These are phyloP conservation scores for Heliothis subflexa DNA, from an alignment of 1,140 invertebrate species.

Conservation along the genomic window DNA sequence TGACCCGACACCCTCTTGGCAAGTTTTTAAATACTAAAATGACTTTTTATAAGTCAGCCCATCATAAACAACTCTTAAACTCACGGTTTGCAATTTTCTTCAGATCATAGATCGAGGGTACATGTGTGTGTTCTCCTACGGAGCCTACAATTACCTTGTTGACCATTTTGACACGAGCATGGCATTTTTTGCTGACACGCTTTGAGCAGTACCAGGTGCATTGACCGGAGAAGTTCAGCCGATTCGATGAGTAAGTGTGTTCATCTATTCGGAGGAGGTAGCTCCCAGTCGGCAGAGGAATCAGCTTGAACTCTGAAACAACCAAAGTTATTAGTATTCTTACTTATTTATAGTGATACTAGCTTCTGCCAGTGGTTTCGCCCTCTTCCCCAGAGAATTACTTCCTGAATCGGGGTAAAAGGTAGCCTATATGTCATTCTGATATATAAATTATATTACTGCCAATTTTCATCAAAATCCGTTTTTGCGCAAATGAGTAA, in stretches of 20 bases:
- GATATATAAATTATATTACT: too few species aligned
- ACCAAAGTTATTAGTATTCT: too few species aligned
- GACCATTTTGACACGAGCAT: slow-evolving; percentile 61
- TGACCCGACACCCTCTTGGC: too few species aligned
- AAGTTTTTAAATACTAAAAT: background rate
- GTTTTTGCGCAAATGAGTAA: too few species aligned
- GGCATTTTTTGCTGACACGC: slow-evolving; percentile 67
- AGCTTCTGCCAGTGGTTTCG: too few species aligned
- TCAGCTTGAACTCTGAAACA: slow-evolving; percentile 43
- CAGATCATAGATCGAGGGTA: background rate
- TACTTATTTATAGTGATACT: too few species aligned
- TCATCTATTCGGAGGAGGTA: slow-evolving; percentile 36
- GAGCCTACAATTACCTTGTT: slow-evolving; percentile 47
- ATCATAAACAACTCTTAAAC: background rate
- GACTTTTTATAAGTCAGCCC: background rate
- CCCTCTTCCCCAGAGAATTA: too few species aligned
- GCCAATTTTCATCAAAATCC: too few species aligned
- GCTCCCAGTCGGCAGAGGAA: slow-evolving; percentile 43
- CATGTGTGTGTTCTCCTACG: slow-evolving; percentile 56
- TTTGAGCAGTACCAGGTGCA: slow-evolving; percentile 73
- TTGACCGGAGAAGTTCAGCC: slow-evolving; percentile 51
- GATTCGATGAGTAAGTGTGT: slow-evolving; percentile 66
- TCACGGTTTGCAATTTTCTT: background rate
- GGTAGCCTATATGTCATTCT: too few species aligned
- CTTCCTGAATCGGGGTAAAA: too few species aligned